Evolutionary conservation across 1,140 invertebrate genomes (phyloP).

Genomic region (Venustaconcha ellipsiformis): DNA sequence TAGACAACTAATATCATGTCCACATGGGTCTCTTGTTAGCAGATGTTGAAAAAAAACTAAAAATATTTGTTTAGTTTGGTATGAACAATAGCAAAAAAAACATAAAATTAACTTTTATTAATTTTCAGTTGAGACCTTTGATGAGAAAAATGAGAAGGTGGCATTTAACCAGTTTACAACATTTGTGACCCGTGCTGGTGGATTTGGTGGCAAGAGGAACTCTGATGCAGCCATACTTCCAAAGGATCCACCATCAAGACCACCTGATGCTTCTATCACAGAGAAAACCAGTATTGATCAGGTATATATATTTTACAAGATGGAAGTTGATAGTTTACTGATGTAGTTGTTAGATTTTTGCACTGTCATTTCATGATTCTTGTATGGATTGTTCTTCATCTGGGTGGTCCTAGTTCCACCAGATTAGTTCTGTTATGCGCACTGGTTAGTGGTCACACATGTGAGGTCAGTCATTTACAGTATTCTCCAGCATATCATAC

Average conservation of each 20-base stretch:
- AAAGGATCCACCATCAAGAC: constrained; percentile 77
- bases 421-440: too few relatives aligned
- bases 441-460: too few relatives aligned
- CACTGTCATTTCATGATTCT: too few relatives aligned
- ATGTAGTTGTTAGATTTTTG: too few relatives aligned
- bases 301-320: constrained; percentile 68
- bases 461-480: too few relatives aligned
- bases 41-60: too few relatives aligned
- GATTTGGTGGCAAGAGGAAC: constrained; percentile 85
- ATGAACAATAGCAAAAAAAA: neutral
- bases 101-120: neutral
- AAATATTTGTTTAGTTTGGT: neutral
- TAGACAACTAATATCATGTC: too few relatives aligned
- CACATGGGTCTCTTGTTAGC: too few relatives aligned
- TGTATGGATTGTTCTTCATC: too few relatives aligned
- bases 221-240: constrained; percentile 77
- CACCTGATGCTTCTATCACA: constrained; percentile 80
- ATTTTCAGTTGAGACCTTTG: constrained; percentile 79
- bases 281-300: constrained; percentile 87
- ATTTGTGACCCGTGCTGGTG: constrained; percentile 88
- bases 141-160: constrained; percentile 79
- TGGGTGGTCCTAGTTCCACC: too few relatives aligned
- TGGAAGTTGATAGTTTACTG: too few relatives aligned
- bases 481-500: too few relatives aligned
- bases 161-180: constrained; percentile 74